Evolutionary conservation across 2,113 vertebrate species (phyloP).

Genomic region (Macquaria ambigua): DNA sequence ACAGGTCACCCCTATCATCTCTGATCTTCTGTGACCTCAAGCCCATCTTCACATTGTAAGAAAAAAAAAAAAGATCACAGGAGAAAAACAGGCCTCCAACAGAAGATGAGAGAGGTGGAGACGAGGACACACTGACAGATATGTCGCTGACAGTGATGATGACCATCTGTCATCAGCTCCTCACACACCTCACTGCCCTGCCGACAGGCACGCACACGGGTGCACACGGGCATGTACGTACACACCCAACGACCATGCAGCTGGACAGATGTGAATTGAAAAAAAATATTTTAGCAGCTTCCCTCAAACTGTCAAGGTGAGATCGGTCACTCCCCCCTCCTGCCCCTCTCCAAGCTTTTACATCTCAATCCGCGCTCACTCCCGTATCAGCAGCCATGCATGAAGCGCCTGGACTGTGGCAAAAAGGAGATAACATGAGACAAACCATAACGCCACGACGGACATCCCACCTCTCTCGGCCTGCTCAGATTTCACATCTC

Average conservation of each 20-base stretch:
- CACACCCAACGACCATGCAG: background rate
- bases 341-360: conserved; percentile 26
- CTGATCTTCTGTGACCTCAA: conserved; percentile 60
- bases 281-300: conserved; percentile 9
- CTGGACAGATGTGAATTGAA: background rate
- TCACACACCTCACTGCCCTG: conserved; percentile 35
- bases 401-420: conserved; percentile 25
- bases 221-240: background rate
- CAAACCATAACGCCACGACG: conserved; percentile 51
- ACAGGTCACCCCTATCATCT: conserved; percentile 57
- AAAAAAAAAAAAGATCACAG: conserved; percentile 14
- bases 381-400: conserved; percentile 1
- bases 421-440: conserved; percentile 60
- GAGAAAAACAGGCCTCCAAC: conserved; percentile 32
- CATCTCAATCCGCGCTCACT: conserved; percentile 52
- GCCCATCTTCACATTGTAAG: background rate
- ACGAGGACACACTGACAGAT: conserved; percentile 35
- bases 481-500: conserved; percentile 70
- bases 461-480: conserved; percentile 57
- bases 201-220: background rate
- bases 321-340: conserved; percentile 37
- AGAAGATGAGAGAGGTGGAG: conserved; percentile 25
- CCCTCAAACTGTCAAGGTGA: conserved; percentile 49
- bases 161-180: conserved; percentile 60
- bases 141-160: conserved; percentile 38